Evolutionary conservation across 2,113 vertebrate species (phyloP).

Genomic region (Trematocara variabile): DNA sequence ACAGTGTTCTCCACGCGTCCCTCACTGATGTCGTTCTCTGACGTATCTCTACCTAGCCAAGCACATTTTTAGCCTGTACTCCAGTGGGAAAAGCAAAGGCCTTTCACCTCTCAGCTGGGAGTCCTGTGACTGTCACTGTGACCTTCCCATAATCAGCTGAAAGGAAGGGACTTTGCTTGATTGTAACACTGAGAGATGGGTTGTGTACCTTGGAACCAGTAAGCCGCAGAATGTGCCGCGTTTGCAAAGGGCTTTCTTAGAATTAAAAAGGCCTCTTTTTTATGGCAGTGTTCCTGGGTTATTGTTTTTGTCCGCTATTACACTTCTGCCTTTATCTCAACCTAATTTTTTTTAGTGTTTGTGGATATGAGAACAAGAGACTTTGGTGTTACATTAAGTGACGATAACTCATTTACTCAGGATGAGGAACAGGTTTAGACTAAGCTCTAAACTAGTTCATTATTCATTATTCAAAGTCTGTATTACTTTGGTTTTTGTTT

Average conservation of each 20-base stretch:
- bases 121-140: slow-evolving; percentile 37
- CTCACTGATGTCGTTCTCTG: neutral
- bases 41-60: neutral
- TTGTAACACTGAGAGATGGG: slow-evolving; percentile 44
- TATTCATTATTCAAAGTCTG: neutral
- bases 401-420: slow-evolving; percentile 5
- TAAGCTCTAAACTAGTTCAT: neutral
- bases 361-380: neutral
- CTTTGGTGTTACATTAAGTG: neutral
- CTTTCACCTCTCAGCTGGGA: slow-evolving; percentile 8
- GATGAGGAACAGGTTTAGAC: neutral
- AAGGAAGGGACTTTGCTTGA: slow-evolving; percentile 56
- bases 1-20: neutral
- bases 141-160: slow-evolving; percentile 38
- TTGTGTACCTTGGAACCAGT: slow-evolving; percentile 56
- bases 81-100: neutral
- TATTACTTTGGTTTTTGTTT: neutral
- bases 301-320: neutral
- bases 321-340: neutral
- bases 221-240: slow-evolving; percentile 46
- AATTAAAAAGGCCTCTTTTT: slow-evolving; percentile 18
- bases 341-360: neutral
- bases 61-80: neutral
- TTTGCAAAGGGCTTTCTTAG: slow-evolving; percentile 30
- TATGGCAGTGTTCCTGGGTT: slow-evolving; percentile 3